Evolutionary conservation across 2,888 invertebrate species (phyloP).

Genomic region (Cephonodes hylas): DNA sequence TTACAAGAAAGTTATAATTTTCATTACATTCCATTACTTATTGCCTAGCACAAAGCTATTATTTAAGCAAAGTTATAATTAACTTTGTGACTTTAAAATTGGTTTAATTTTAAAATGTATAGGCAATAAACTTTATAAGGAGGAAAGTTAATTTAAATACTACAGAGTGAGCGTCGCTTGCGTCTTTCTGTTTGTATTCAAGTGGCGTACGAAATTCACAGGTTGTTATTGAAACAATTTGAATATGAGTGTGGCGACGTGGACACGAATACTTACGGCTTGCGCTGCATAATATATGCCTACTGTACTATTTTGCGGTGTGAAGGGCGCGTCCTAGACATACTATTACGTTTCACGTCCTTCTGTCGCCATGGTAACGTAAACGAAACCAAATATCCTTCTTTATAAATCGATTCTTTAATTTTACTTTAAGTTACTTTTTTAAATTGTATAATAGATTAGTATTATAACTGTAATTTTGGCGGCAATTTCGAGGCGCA

Average conservation of each 20-base stretch:
- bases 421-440: background rate
- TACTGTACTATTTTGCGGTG: background rate
- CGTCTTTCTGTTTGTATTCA: background rate
- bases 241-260: slow-evolving; percentile 9
- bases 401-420: background rate
- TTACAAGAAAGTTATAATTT: background rate
- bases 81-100: background rate
- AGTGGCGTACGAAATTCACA: background rate
- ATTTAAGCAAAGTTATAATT: background rate
- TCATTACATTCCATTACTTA: background rate
- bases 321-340: slow-evolving; percentile 10
- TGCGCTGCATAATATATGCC: background rate
- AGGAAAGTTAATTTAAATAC: slow-evolving; percentile 21
- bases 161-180: background rate
- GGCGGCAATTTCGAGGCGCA: too few species aligned
- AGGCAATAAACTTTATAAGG: slow-evolving; percentile 28
- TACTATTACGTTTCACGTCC: background rate
- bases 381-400: too few species aligned
- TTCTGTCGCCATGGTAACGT: background rate
- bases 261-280: background rate
- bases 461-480: too few species aligned
- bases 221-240: slow-evolving; percentile 11
- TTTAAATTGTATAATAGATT: too few species aligned
- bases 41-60: background rate
- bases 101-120: background rate